Conservation (phyloP, 2,113 vertebrate species). For the Muntiacus reevesi region DNA sequence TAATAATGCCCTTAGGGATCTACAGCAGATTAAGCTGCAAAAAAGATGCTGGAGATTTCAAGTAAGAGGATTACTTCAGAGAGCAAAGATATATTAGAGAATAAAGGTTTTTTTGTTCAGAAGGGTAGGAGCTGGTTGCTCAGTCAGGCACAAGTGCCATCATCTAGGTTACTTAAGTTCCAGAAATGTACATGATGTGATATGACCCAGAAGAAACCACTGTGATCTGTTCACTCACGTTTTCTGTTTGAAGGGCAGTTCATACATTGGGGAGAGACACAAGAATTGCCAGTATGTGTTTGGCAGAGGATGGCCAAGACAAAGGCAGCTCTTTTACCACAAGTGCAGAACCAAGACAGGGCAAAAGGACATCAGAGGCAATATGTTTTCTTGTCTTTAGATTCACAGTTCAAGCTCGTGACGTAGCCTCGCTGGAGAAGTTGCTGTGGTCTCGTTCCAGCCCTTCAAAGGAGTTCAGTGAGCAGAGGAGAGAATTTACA, state of each 20-base stretch:
- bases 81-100: neutral
- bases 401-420: slow-evolving; percentile 89
- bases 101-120: neutral
- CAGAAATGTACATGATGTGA: neutral
- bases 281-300: slow-evolving; percentile 85
- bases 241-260: slow-evolving; percentile 88
- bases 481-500: slow-evolving; percentile 87
- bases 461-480: slow-evolving; percentile 88
- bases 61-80: neutral
- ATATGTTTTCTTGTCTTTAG: slow-evolving; percentile 85
- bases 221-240: slow-evolving; percentile 83
- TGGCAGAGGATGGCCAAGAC: slow-evolving; percentile 86
- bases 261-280: slow-evolving; percentile 87
- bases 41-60: neutral
- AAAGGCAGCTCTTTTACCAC: slow-evolving; percentile 85
- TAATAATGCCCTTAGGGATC: neutral
- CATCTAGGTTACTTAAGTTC: neutral
- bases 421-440: slow-evolving; percentile 84
- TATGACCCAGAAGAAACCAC: neutral
- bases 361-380: slow-evolving; percentile 88
- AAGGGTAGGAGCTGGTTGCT: neutral
- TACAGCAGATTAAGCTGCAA: neutral
- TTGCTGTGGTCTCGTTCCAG: slow-evolving; percentile 86
- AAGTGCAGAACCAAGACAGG: slow-evolving; percentile 86
- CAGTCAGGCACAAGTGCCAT: neutral